Evolutionary conservation across 2,113 vertebrate species (phyloP), one percentile per base, ranked within the genome.

Genomic region (Siphamia tubifer): DNA sequence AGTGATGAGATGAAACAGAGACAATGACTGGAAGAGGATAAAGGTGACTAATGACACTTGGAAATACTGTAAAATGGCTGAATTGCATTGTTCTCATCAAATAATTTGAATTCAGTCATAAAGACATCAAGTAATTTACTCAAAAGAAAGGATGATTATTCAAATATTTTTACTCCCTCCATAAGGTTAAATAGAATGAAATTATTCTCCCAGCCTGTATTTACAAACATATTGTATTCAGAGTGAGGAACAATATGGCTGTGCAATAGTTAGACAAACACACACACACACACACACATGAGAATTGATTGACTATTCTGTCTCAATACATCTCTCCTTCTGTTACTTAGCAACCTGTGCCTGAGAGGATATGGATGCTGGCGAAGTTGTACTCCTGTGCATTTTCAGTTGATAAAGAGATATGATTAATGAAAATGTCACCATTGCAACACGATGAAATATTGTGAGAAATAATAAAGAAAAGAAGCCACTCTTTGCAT

Each of bases 341-440:
- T 91, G 92, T 93, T 92, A 85, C 92, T 91, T 90, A 93, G 92
- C 92, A 93, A 93, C 92, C 83, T 27, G 76, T 39, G 84, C 84
- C 77, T 81, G 73, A 69, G 85, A 88, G 85, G 82, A 84, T 85
- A 81, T 73, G 74, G 85, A 90, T 81, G 79, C 82, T 61, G 74
- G 58, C 74, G 67, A 87, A 91, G 86, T 90, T 92, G 83, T 77
- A 86, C 76, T 73, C 39, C 55, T 62, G 55, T 70, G 77, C 66
- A 78, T 84, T 85, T 86, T 89, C 74, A 58, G 39, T 77, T 85
- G 77, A 85, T 85, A 74, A 86, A 78, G 62, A 71, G 47, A 81
- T 74, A 75, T 81, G 68, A 87, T 61, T 69, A 79, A 87, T 79
- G 55, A 61, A 76, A 80, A 74, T 54, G 48, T 79, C 72, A 51